A percentile compares a stretch with the other conserved stretches of the same genome.
phyloP scores from a whole-genome alignment of 2,113 vertebrate genomes.

The Terrapene triunguis region DNA sequence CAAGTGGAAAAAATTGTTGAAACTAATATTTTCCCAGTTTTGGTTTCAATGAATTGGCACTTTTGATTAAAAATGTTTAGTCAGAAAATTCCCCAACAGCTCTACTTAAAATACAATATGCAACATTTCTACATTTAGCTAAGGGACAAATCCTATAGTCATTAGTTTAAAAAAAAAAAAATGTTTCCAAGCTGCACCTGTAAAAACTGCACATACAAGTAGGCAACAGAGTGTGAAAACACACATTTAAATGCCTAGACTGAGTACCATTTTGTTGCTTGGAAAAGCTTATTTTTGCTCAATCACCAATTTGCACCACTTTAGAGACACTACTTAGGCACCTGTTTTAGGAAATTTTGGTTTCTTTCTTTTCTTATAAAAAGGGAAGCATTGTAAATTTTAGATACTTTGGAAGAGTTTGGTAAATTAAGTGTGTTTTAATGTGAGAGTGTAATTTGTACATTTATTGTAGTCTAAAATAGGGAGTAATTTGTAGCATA shows the following conservation, averaged over 20 bases:
- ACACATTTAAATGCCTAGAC: not conserved
- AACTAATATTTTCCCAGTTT: not conserved
- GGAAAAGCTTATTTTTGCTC: not conserved
- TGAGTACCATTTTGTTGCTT: not conserved
- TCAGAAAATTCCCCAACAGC: not conserved
- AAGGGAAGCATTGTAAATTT: not conserved
- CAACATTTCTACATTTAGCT: not conserved
- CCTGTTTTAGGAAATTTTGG: not conserved
- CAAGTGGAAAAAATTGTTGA: not conserved
- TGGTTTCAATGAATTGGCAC: not conserved
- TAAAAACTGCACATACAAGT: not conserved
- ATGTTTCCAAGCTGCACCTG: not conserved
- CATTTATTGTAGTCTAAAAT: constrained; percentile 52
- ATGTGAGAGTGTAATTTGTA: not conserved
- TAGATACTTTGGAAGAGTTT: constrained; percentile 22
- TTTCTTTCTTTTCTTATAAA: not conserved
- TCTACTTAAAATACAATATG: not conserved
- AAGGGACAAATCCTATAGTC: not conserved
- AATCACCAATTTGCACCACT: not conserved
- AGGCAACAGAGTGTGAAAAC: not conserved
- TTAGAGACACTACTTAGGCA: not conserved
- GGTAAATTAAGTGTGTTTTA: constrained; percentile 37
- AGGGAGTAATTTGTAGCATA: constrained; percentile 58
- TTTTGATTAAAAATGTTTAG: not conserved
- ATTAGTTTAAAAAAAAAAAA: accelerated